Base-by-base conservation (phyloP, 2,113 vertebrate species). In the Bombycilla garrulus region DNA sequence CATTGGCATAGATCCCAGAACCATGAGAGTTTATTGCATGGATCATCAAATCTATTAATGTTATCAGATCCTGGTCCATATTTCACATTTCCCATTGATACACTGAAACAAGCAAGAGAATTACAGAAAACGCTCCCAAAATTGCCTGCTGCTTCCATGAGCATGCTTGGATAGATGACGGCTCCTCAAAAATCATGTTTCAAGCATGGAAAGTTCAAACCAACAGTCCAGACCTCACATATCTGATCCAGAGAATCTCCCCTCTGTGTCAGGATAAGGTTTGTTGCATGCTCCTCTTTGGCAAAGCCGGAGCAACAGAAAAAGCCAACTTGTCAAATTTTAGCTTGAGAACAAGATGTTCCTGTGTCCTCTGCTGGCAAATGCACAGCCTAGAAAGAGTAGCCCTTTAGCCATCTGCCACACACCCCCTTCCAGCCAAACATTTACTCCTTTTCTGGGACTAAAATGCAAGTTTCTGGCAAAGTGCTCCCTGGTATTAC, bases 321-420 rank as follows among this genome's bases (percentile, higher is more conserved):
- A 88, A 96, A 95, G 50, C 73, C 85, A 83, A 71, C 40, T 74
- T 61, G 48, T 77, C 92, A 82, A 73, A 91, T 95, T 73, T 86
- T 69, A 94, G 40, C 81, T 60, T 9, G 81, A 81, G 94, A 96
- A 97, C 95, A 97, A 93, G 83, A 81, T 77, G 86, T 28, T 87
- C 35, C 64, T 95, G 54, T 95, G 85, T 92, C 81, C 78, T 81
- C 91, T 79, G 62, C 2, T 84, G 93, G 91, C 92, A 94, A 93
- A 71, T n/a, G 72, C 5, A 86, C 70, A 91, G 76, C 56, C 66
- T 22, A 81, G 89, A 71, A 86, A 83, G 66, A 91, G 89, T 20
- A 84, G 66, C 74, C 67, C 44, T 92, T 86, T 14, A 94, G 81
- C 81, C 91, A 90, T 81, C 58, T 51, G 90, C 86, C 94, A 92